Evolutionary conservation across 2,797 vertebrate genomes (phyloP), one percentile per base, ranked within the genome.

Genomic region (Serranus cabrilla): DNA sequence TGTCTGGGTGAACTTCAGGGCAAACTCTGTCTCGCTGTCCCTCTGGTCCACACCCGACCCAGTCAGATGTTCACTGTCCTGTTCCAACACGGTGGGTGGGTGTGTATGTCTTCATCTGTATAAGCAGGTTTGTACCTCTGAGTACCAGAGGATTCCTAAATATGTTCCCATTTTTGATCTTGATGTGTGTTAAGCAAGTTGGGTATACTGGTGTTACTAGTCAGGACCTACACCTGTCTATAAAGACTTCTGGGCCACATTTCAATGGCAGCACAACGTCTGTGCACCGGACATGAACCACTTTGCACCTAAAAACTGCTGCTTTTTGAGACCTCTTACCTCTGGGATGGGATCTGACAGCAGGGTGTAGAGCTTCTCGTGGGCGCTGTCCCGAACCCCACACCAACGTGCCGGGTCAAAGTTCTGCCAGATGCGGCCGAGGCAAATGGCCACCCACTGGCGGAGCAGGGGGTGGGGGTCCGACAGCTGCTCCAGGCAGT

Each of bases 341-440:
- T 99, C 98, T 0, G 98, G 97, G 81, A 99, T 97, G 17, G 97
- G 96, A 86, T 99, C 98, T 0, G 97, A 98, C 56, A 99, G 95
- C 71, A 99, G 96, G 17, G 96, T 99, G 95, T 97, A 99, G 82
- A 99, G 97, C 86, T 99, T 99, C 81, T 99, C 98, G 0, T 99
- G 98, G 18, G 98, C 98, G 0, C 97, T 99, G 94, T 99, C 98
- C 47, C 98, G 93, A 50, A 99, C 98, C 0, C 98, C 98, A 0
- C 98, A 99, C 98, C 98, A 99, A 55, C 98, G 88, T 0, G 98
- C 98, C 0, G 98, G 96, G 91, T 99, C 98, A 4, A 98, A 99
- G 93, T 99, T 99, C 95, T 99, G 98, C 98, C 98, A 99, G 91
- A 99, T 97, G 7, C 98, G 94, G 0, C 98, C 98, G 21, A 99